phyloP scores from a whole-genome alignment of 2,113 vertebrate genomes.

The Perca schrenkii region DNA sequence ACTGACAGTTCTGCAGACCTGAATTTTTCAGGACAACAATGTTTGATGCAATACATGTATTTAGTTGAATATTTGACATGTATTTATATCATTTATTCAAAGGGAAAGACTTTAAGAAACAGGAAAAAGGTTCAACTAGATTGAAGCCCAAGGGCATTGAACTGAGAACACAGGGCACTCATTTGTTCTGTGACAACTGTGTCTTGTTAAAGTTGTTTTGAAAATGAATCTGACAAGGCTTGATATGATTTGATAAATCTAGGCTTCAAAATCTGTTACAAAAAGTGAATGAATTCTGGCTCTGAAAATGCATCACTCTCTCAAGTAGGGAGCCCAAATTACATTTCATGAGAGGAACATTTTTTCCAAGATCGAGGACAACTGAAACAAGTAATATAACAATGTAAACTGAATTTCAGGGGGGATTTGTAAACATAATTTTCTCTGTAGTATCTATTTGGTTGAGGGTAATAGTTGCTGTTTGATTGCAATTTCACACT shows the following conservation, averaged over 20 bases:
- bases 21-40: background rate
- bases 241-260: slow-evolving; percentile 28
- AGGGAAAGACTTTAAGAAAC: background rate
- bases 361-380: slow-evolving; percentile 35
- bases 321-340: slow-evolving; percentile 42
- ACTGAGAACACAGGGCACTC: background rate
- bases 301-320: slow-evolving; percentile 38
- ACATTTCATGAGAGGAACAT: slow-evolving; percentile 47
- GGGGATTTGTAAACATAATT: slow-evolving; percentile 76
- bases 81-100: background rate
- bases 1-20: background rate
- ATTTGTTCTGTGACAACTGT: slow-evolving; percentile 7
- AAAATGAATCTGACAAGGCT: slow-evolving; percentile 44
- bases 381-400: slow-evolving; percentile 56
- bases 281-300: slow-evolving; percentile 13
- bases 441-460: slow-evolving; percentile 72
- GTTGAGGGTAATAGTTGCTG: slow-evolving; percentile 68
- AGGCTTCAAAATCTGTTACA: slow-evolving; percentile 20
- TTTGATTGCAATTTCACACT: slow-evolving; percentile 83
- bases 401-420: slow-evolving; percentile 63
- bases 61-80: background rate
- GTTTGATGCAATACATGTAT: background rate
- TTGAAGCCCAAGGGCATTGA: slow-evolving; percentile 11
- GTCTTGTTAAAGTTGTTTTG: slow-evolving; percentile 28
- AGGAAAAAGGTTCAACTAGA: background rate